Base-by-base conservation (phyloP, 2,113 vertebrate genomes). In the Edolisoma coerulescens region DNA sequence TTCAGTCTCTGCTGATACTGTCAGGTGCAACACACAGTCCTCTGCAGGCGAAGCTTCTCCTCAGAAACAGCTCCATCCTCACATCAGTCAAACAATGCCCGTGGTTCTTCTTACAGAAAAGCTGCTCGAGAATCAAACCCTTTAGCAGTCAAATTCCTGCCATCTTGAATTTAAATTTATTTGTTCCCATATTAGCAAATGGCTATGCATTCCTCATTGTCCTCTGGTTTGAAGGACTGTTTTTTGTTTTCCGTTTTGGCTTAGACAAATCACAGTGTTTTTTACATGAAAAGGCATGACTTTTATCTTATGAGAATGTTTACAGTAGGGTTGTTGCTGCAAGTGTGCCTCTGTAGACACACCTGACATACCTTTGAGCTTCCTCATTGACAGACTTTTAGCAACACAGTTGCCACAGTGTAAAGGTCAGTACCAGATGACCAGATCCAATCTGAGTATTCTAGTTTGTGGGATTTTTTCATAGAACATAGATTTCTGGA, bases 11-110 rank as follows among this genome's bases (percentile, higher is more conserved):
- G 32, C 50, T 16, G 10, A 44, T 4, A 5, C 14, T 7, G 7
- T 32, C 42, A 45, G 28, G 20, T 26, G 19, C n/a, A 21, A 20
- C 6, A 13, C 27, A 16, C 35, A 28, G 41, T 50, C 30, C 28
- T 86, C 17, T 74, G 30, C 5, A 11, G 22, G 16, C 69, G 32
- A 77, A 54, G 28, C 45, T 69, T 77, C 44, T 83, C 16, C 57
- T 61, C 30, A 52, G 50, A 60, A 85, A 32, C 32, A 64, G 21
- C 8, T 80, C 50, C 30, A n/a, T 76, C 22, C 41, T 47, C 37
- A 22, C 23, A 7, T 65, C 35, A 73, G 49, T 44, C n/a, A n/a
- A 17, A 52, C 0, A 0, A n/a, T 44, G 52, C 32, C 14, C 4
- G 4, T 67, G 10, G 10, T 68, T 73, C 6, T 11, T 41, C 64